Base-by-base conservation (phyloP, 2,113 vertebrate species). In the Lynx canadensis region DNA sequence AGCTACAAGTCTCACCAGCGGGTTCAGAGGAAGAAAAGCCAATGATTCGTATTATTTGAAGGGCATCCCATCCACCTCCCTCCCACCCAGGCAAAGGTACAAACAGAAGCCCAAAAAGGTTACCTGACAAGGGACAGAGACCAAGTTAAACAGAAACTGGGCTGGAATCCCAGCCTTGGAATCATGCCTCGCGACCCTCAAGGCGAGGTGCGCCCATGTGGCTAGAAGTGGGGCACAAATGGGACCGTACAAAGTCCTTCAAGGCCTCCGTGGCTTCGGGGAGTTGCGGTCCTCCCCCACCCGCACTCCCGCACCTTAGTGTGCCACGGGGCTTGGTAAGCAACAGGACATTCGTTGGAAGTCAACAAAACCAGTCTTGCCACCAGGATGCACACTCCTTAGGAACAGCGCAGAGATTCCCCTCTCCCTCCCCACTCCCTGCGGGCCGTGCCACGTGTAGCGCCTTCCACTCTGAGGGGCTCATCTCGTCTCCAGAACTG, bases 391-490 rank as follows among this genome's bases (percentile, higher is more conserved):
- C 41, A 69, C 68, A 68, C n/a, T 74, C 94, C 38, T 48, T n/a
- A 66, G 65, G 82, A 15, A 69, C 48, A 73, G 48, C 7, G 29
- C 25, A 7, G 19, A 31, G n/a, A 33, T 27, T 23, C 4, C 36
- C 63, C 29, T 33, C 27, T n/a, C 27, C 48, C 33, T 65, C 10
- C 4, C 13, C 57, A 10, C 45, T 31, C 10, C 83, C 65, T 10
- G 18, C 1, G 1, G 9, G 5, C 27, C 0, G 0, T 2, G 33
- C n/a, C 1, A 3, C 23, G 2, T 36, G 31, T 18, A 36, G 65
- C 8, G 4, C 15, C 48, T 13, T 27, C 12, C 63, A 45, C 69
- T 33, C 0, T 41, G 38, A 84, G n/a, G 63, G 48, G 74, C 16
- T 65, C 16, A 12, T 19, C 16, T 55, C 13, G 15, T 25, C 73